A percentile compares a stretch with the other conserved stretches of the same genome.
Evolutionary conservation across 2,797 vertebrate species (phyloP).

Genomic region (Spea hammondii): DNA sequence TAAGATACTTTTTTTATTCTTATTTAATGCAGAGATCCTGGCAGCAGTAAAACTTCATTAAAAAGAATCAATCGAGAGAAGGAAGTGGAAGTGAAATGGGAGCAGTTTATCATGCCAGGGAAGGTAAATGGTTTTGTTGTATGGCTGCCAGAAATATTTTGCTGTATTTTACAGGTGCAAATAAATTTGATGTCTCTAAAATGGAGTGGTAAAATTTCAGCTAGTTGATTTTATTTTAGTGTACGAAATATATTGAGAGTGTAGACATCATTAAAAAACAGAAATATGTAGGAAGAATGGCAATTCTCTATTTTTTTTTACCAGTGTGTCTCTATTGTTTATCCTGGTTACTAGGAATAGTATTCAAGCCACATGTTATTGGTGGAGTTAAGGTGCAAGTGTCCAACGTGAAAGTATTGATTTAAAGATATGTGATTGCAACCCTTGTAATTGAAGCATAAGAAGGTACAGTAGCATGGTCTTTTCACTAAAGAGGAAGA

Average conservation of each 20-base stretch:
- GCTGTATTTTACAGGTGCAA: conserved; percentile 29
- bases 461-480: too few relatives aligned
- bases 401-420: too few relatives aligned
- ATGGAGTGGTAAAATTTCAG: conserved; percentile 36
- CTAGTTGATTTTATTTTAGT: conserved; percentile 35
- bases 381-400: too few relatives aligned
- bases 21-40: conserved; percentile 70
- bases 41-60: conserved; percentile 63
- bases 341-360: too few relatives aligned
- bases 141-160: conserved; percentile 40
- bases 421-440: too few relatives aligned
- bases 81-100: conserved; percentile 66
- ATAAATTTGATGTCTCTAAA: conserved; percentile 35
- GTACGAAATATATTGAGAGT: conserved; percentile 23
- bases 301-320: too few relatives aligned
- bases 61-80: conserved; percentile 70
- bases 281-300: conserved; percentile 2
- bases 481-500: too few relatives aligned
- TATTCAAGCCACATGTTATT: too few relatives aligned
- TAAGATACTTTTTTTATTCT: conserved; percentile 41
- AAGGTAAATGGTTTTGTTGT: conserved; percentile 61
- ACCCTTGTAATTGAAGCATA: too few relatives aligned
- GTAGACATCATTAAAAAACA: background rate
- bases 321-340: too few relatives aligned
- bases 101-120: conserved; percentile 62